phyloP scores from a whole-genome alignment of 2,888 invertebrate species.

The Amiota minor region DNA sequence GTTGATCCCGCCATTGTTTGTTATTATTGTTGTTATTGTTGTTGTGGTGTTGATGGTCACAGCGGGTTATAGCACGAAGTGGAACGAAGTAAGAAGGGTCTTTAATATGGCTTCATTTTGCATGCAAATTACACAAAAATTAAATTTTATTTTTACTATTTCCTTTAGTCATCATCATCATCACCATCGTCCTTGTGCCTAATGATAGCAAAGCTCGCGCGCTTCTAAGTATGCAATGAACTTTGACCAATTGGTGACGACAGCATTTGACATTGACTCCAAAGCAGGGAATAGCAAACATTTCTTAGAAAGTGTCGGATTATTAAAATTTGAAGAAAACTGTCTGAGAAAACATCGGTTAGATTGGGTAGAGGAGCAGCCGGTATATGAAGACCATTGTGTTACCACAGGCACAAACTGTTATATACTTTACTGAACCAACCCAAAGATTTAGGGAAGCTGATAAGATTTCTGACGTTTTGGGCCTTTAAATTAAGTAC shows the following conservation, averaged over 20 bases:
- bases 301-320: too few relatives aligned
- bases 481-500: too few relatives aligned
- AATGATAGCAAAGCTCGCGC: constrained; percentile 34
- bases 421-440: too few relatives aligned
- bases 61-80: not conserved
- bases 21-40: constrained; percentile 18
- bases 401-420: too few relatives aligned
- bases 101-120: constrained; percentile 32
- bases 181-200: constrained; percentile 21
- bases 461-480: too few relatives aligned
- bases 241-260: constrained; percentile 32
- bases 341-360: too few relatives aligned
- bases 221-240: constrained; percentile 36
- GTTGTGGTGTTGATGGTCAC: not conserved
- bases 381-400: too few relatives aligned
- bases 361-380: too few relatives aligned
- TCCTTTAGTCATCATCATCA: constrained; percentile 30
- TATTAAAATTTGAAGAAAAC: too few relatives aligned
- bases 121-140: constrained; percentile 48
- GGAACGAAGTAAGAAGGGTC: constrained; percentile 1
- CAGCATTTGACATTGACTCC: constrained; percentile 24
- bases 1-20: constrained; percentile 3
- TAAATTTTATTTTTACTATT: constrained; percentile 42
- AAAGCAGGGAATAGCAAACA: too few relatives aligned
- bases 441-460: too few relatives aligned